Evolutionary conservation across 2,888 invertebrate genomes (phyloP), one percentile per base, ranked within the genome.

Genomic region (Trachelus troglodyta): DNA sequence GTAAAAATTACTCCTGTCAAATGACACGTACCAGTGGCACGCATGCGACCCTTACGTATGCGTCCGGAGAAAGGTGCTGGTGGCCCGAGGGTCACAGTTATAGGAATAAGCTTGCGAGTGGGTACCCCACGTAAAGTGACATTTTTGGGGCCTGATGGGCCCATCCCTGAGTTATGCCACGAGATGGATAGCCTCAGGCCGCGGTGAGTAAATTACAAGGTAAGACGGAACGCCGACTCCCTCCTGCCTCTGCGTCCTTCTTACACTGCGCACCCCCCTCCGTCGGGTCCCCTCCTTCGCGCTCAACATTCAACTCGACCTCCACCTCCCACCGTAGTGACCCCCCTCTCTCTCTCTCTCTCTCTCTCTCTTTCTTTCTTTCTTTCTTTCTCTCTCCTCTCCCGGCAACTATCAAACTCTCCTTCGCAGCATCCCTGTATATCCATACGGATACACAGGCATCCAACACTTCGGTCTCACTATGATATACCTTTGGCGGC

Each of bases 171-270:
- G 87, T 89, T 90, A 87, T 89, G 86, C 89, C 87, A 88, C 84
- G 86, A 88, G 87, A 89, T 88, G 87, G 87, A 89, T 89, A 87
- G 89, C 89, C 89, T 82, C 85, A 85, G 89, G 89, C 88, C 84
- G 90, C 90, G 90, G 90, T 90, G 89, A 89, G 90, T 90, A 90
- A 90, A 90, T 90, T 90, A 90, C 90, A 90, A 90, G 90, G 90
- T 89, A 90, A 88, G 87, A 87, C 88, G 88, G 88, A 89, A 88
- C 87, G 85, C 87, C 85, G 86, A 87, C 87, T 86, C 83, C 84
- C 85, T 83, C 84, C 82, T 82, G 81, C 81, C 83, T 79, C 76
- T 35, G 34, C 34, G 34, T 35, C 74, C 74, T 74, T 74, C 31
- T 71, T 71, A 9, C 71, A 31, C 71, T 31, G 71, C 71, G 12